These are phyloP conservation scores for Palythoa grandis DNA, from an alignment of 92 coral and sea anemone genomes.

Conservation along the genomic window DNA sequence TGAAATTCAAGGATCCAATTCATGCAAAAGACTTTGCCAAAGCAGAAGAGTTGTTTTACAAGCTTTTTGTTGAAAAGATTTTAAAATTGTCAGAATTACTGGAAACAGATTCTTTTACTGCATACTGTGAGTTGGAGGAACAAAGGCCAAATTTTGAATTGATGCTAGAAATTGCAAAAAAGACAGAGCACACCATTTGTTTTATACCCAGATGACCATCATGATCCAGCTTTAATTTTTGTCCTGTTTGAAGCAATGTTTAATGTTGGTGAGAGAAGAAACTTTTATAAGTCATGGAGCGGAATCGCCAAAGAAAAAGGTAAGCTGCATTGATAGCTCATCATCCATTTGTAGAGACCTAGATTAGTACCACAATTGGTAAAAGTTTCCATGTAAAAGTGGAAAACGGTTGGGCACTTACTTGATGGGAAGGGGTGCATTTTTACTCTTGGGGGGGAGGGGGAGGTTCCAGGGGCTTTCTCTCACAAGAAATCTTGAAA, in stretches of 20 bases:
- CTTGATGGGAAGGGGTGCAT: too few relatives aligned
- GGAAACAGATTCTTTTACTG: constrained; percentile 58
- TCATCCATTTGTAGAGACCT: too few relatives aligned
- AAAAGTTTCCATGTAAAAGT: too few relatives aligned
- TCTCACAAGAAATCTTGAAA: too few relatives aligned
- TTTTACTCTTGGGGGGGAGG: too few relatives aligned
- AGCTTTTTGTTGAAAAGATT: constrained; percentile 61
- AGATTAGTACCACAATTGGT: too few relatives aligned
- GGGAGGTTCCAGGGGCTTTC: too few relatives aligned
- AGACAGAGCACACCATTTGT: constrained; percentile 40
- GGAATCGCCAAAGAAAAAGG: constrained; percentile 45
- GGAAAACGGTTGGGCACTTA: too few relatives aligned
- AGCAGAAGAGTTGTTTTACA: constrained; percentile 61
- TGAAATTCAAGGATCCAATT: constrained; percentile 22
- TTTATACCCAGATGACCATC: constrained; percentile 58
- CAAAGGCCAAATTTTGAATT: constrained; percentile 68
- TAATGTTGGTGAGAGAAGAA: constrained; percentile 36
- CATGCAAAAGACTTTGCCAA: constrained; percentile 29
- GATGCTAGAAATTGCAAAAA: constrained; percentile 60
- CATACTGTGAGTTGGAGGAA: constrained; percentile 38
- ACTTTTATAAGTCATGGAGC: constrained; percentile 64
- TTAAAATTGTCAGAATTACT: constrained; percentile 43
- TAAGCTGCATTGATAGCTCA: background rate
- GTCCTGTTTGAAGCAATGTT: constrained; percentile 66
- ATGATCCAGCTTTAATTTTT: constrained; percentile 52